These are phyloP conservation scores for Erebia aethiops DNA, from an alignment of 2,888 invertebrate genomes.

Conservation along the genomic window DNA sequence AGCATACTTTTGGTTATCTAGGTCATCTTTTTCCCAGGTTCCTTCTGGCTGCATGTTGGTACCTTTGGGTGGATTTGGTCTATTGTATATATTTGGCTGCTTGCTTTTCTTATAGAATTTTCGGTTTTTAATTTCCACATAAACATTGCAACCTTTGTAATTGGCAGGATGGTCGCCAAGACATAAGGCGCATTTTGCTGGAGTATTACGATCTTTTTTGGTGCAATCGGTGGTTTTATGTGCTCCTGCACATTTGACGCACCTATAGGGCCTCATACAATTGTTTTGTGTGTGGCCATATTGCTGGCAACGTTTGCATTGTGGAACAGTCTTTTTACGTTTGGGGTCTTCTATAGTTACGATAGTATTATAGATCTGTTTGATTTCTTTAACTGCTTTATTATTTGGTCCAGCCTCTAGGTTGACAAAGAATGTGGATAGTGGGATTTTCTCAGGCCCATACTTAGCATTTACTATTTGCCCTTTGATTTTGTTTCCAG, in stretches of 20 bases:
- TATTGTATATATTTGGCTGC: no score
- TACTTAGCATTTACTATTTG: no score
- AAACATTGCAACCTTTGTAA: constrained; percentile 8
- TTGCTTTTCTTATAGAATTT: not conserved
- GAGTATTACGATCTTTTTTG: constrained; percentile 36
- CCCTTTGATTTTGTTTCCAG: no score
- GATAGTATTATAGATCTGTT: not conserved
- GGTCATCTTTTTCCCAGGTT: no score
- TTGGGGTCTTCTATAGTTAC: constrained; percentile 39
- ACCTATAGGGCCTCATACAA: constrained; percentile 41
- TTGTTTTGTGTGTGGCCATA: constrained; percentile 43
- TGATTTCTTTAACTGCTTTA: constrained; percentile 28
- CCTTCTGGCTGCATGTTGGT: no score
- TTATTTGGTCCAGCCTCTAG: no score
- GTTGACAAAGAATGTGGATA: no score
- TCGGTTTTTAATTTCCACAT: constrained; percentile 6
- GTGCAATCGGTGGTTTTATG: constrained; percentile 39
- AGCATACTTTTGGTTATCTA: no score
- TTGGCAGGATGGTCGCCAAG: constrained; percentile 11
- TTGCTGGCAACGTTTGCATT: constrained; percentile 41
- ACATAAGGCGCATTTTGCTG: constrained; percentile 36
- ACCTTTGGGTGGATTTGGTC: no score
- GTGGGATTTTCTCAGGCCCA: no score
- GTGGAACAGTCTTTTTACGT: constrained; percentile 30
- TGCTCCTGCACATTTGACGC: constrained; percentile 23